These are phyloP conservation scores for Drosophila saltans DNA, from an alignment of 1,140 invertebrate genomes.

Conservation along the genomic window DNA sequence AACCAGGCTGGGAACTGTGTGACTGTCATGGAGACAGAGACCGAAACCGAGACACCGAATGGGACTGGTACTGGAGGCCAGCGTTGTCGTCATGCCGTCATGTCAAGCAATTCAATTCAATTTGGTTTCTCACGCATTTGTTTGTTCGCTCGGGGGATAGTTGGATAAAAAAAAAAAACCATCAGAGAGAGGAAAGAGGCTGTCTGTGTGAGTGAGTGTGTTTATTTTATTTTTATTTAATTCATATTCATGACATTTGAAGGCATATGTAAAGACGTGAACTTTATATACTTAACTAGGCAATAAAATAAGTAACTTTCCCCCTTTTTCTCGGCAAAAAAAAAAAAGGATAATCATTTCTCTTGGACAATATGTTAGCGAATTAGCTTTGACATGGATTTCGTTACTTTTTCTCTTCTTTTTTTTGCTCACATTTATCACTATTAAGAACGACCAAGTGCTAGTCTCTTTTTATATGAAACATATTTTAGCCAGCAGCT, in stretches of 20 bases:
- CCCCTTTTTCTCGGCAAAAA: neutral
- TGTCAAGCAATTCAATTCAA: constrained; percentile 82
- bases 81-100: constrained; percentile 59
- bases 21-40: too few relatives aligned
- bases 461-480: neutral
- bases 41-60: too few relatives aligned
- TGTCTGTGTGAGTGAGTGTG: constrained; percentile 33
- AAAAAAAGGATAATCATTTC: neutral
- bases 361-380: neutral
- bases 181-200: neutral
- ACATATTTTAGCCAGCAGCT: constrained; percentile 48
- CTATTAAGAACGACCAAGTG: neutral
- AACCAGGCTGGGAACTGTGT: constrained; percentile 21
- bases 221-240: constrained; percentile 70
- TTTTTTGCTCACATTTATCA: constrained; percentile 8
- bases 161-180: neutral
- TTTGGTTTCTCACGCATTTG: constrained; percentile 80
- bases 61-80: neutral
- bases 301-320: constrained; percentile 7
- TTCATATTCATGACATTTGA: constrained; percentile 57
- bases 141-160: constrained; percentile 54
- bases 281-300: neutral
- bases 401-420: neutral
- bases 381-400: constrained; percentile 26
- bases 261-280: constrained; percentile 21